Base-by-base conservation (phyloP, 2,888 invertebrate genomes). In the Plagodis pulveraria region DNA sequence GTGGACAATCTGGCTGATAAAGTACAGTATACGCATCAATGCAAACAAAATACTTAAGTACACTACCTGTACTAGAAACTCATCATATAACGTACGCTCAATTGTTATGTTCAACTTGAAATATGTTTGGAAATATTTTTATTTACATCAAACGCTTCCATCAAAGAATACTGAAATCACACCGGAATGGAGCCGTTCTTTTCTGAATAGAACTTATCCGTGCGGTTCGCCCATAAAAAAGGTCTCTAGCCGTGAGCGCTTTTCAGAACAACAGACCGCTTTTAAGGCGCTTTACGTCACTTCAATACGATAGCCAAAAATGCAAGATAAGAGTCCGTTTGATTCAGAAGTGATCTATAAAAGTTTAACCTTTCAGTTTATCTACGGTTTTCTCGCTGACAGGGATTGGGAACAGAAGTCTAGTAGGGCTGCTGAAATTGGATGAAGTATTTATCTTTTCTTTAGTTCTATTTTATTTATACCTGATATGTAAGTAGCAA, bases 261-360 rank as follows among this genome's bases (percentile, higher is more conserved):
- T 84, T 77, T 72, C 65, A 74, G 72, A 74, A 81, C 77, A 80
- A 74, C 70, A 76, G 71, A 65, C 78, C 75, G 74, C 76, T 79
- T 78, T 78, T 71, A 79, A 73, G 71, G 73, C 66, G 49, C 41
- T 61, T 61, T 56, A 56, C 72, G 63, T 71, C 65, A 65, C 63
- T 74, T 70, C 75, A 78, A 78, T 73, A 72, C 74, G 72, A 77
- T 80, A 72, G 73, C 73, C 73, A 78, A 78, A 56, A 78, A 76
- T 78, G 72, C 64, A 68, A 71, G 67, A 75, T 78, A 74, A 76
- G 72, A 72, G 68, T 65, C 71, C 66, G 71, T 73, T 77, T 77
- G 73, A 73, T 76, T 79, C 72, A 77, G 60, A 65, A 68, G 66
- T 50, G 71, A 63, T 71, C 71, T 70, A 67, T 64, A 63, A 72